Evolutionary conservation across 2,888 invertebrate species (phyloP).

Genomic region (Aplocera efformata): DNA sequence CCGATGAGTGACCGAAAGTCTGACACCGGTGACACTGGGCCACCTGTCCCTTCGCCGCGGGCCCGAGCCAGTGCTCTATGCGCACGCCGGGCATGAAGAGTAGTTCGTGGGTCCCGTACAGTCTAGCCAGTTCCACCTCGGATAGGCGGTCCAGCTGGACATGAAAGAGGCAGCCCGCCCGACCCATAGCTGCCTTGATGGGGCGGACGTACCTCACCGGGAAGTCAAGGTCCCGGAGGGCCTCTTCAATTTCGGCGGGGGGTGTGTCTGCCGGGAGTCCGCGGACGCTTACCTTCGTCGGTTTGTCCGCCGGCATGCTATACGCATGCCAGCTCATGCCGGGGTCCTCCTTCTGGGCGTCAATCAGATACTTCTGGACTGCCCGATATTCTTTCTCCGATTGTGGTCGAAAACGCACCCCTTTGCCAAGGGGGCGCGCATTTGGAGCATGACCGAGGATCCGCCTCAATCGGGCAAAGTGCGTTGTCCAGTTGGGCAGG

Average conservation of each 20-base stretch:
- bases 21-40: conserved; percentile 7
- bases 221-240: conserved; percentile 1
- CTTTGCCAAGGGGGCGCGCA: conserved; percentile 20
- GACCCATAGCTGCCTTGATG: not conserved
- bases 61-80: conserved; percentile 3
- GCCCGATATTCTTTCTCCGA: conserved; percentile 17
- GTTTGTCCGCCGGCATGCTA: conserved; percentile 14
- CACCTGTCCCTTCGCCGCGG: too few relatives aligned
- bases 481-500: conserved; percentile 20
- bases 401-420: conserved; percentile 21
- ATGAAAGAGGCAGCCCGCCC: conserved; percentile 3
- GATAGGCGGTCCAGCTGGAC: conserved; percentile 1
- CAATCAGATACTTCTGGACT: conserved; percentile 21
- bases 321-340: conserved; percentile 24
- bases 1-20: not conserved
- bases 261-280: conserved; percentile 24
- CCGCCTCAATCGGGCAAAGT: conserved; percentile 9
- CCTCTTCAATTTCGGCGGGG: conserved; percentile 5
- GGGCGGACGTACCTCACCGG: not conserved
- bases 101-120: not conserved
- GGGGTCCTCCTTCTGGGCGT: conserved; percentile 2
- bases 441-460: conserved; percentile 12
- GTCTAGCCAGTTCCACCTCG: not conserved
- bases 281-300: conserved; percentile 19
- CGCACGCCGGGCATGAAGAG: conserved; percentile 2